Percentiles rank a stretch among this genome's conserved stretches.
Conservation (phyloP, 2,113 vertebrate species). For the Oreotrochilus melanogaster region DNA sequence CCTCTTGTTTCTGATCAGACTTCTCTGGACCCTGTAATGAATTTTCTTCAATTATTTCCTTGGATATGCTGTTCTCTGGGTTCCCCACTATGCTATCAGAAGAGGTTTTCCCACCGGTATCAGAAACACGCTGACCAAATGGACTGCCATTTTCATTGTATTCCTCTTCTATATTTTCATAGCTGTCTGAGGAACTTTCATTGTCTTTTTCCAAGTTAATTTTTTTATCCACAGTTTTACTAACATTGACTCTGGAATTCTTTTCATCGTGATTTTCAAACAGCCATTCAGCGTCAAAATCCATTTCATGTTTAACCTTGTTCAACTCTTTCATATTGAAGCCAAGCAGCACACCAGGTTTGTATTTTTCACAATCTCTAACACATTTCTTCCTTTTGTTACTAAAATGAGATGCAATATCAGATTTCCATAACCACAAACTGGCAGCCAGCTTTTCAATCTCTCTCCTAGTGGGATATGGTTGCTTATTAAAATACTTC, state of each 20-base stretch:
- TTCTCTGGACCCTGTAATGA: slow-evolving; percentile 64
- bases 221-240: slow-evolving; percentile 85
- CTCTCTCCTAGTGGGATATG: slow-evolving; percentile 90
- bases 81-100: slow-evolving; percentile 29
- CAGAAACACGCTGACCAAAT: slow-evolving; percentile 66
- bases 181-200: slow-evolving; percentile 81
- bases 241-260: slow-evolving; percentile 85
- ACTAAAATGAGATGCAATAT: slow-evolving; percentile 93
- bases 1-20: slow-evolving; percentile 76
- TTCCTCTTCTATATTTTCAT: slow-evolving; percentile 80
- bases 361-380: slow-evolving; percentile 88
- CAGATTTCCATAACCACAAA: slow-evolving; percentile 96
- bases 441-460: slow-evolving; percentile 94
- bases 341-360: slow-evolving; percentile 87
- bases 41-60: slow-evolving; percentile 61
- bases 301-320: slow-evolving; percentile 89
- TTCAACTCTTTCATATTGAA: slow-evolving; percentile 94
- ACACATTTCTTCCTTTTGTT: slow-evolving; percentile 91
- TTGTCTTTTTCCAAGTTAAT: slow-evolving; percentile 79
- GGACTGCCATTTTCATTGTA: slow-evolving; percentile 78
- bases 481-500: slow-evolving; percentile 91
- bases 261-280: slow-evolving; percentile 85
- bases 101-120: slow-evolving; percentile 65
- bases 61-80: slow-evolving; percentile 69
- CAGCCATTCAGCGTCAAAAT: slow-evolving; percentile 80